Evolutionary conservation across 2,797 vertebrate genomes (phyloP), one percentile per base, ranked within the genome.

Genomic region (Myotis daubentonii): DNA sequence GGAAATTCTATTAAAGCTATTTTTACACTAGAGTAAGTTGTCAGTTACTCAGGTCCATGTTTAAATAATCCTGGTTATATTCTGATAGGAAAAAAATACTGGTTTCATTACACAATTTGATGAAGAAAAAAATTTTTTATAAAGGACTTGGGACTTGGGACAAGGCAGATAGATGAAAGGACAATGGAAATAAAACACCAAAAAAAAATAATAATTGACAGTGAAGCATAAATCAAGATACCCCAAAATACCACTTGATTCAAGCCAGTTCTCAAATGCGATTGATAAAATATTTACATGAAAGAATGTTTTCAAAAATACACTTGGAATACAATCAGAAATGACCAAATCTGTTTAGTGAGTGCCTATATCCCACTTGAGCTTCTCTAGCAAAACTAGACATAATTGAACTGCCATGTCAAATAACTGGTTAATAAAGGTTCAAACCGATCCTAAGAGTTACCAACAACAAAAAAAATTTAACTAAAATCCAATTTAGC

Each of bases 301-400:
- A 65, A 79, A 71, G 60, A 57, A 7, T 62, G 60, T 68, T 88
- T 88, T 30, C 72, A 89, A 91, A 91, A 22, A 85, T 33, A 28
- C 4, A 82, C 13, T 38, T 84, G 78, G 30, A 91, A 87, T 49
- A 41, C 30, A 72, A 89, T 84, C 28, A 95, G 87, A 88, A 81
- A 75, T 55, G 13, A 85, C 22, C 3, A 76, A 75, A 49, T 74
- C 44, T 55, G 30, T 38, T 76, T 80, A 28, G n/a, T 70, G 38
- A 82, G 23, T 89, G 20, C 76, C 62, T 38, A 55, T 16, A n/a
- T 8, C 8, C 36, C 44, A 87, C 10, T 20, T 41, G n/a, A 70
- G 28, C 5, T 78, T 87, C 53, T 94, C 51, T 85, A 93, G 71
- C 33, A 82, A 87, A 95, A 86, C 7, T 41, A 11, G 13, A 83